Conservation (phyloP, 2,113 vertebrate species). For the Polypterus bichir region DNA sequence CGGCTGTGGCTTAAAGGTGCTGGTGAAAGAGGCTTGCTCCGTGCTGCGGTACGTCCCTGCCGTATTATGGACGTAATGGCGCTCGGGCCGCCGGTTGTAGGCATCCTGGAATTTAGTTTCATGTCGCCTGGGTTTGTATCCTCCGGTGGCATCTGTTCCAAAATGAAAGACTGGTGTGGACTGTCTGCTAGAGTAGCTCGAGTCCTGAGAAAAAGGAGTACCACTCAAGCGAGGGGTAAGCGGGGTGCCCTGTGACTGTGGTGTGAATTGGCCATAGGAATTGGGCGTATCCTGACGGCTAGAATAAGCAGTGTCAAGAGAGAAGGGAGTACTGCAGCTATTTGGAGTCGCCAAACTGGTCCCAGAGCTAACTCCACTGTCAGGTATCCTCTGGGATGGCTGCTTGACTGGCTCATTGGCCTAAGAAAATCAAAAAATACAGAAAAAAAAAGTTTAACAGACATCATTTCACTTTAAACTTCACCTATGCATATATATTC, state of each 20-base stretch:
- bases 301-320: constrained; percentile 87
- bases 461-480: too few relatives aligned
- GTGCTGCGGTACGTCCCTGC: constrained; percentile 44
- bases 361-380: constrained; percentile 51
- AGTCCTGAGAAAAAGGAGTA: constrained; percentile 92
- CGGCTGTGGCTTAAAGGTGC: constrained; percentile 63
- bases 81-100: constrained; percentile 82
- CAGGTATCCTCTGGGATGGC: constrained; percentile 50
- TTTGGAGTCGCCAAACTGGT: constrained; percentile 63
- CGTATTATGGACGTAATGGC: constrained; percentile 65
- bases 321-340: constrained; percentile 76
- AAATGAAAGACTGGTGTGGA: constrained; percentile 79
- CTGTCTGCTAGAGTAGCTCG: constrained; percentile 85
- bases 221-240: constrained; percentile 71
- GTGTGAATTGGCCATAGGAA: constrained; percentile 74
- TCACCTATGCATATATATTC: too few relatives aligned
- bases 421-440: constrained; percentile 19
- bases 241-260: constrained; percentile 78
- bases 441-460: constrained; percentile 4
- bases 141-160: constrained; percentile 49
- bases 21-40: constrained; percentile 39
- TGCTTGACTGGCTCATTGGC: constrained; percentile 63
- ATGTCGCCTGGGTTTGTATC: constrained; percentile 73
- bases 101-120: constrained; percentile 89
- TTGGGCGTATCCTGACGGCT: constrained; percentile 89